Conservation (phyloP, 2,888 invertebrate species). For the Chirona hameri region DNA sequence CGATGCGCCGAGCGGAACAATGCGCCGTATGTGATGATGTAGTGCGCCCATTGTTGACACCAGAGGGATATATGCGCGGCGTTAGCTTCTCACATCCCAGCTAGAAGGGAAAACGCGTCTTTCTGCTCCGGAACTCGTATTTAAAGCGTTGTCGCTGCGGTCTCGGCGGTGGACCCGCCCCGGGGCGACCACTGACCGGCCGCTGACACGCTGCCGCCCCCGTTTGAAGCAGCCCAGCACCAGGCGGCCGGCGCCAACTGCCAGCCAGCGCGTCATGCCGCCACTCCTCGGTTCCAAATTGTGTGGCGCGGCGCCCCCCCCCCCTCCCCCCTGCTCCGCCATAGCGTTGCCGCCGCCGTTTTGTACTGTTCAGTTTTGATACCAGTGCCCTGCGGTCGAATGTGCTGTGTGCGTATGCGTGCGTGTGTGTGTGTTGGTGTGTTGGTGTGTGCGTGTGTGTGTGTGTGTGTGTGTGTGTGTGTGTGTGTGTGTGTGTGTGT, state of each 20-base stretch:
- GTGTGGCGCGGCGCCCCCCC: not conserved
- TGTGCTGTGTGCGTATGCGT: too few relatives aligned
- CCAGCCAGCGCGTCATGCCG: not conserved
- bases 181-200: not conserved
- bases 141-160: too few relatives aligned
- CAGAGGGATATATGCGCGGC: slow-evolving; percentile 9
- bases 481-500: too few relatives aligned
- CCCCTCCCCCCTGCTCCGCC: not conserved
- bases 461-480: too few relatives aligned
- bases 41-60: slow-evolving; percentile 1
- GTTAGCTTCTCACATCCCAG: not conserved
- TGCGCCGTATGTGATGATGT: not conserved
- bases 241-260: not conserved
- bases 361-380: slow-evolving; percentile 27
- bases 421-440: too few relatives aligned
- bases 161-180: too few relatives aligned
- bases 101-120: not conserved
- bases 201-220: not conserved
- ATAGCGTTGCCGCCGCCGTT: not conserved
- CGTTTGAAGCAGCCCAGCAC: not conserved
- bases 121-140: not conserved
- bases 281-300: not conserved
- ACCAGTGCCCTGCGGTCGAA: not conserved
- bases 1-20: not conserved
- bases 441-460: too few relatives aligned